phyloP scores from a whole-genome alignment of 1,140 invertebrate species.

The Cotesia glomerata region DNA sequence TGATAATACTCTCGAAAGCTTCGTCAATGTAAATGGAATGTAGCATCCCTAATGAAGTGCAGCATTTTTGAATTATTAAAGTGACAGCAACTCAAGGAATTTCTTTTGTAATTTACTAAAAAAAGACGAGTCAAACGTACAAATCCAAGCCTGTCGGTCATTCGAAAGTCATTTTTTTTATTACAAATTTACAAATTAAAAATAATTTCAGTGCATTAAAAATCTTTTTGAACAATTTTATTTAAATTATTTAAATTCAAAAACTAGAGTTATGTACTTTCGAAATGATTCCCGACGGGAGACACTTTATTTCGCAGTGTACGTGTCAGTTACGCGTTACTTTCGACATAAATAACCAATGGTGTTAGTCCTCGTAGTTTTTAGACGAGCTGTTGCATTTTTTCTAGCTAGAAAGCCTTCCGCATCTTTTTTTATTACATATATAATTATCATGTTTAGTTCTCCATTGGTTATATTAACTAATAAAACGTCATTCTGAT shows the following conservation, averaged over 20 bases:
- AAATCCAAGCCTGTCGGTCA: slow-evolving; percentile 20
- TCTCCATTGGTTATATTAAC: slow-evolving; percentile 54
- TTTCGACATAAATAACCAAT: slow-evolving; percentile 51
- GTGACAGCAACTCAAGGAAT: slow-evolving; percentile 20
- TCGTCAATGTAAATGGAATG: slow-evolving; percentile 64
- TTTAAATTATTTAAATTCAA: not conserved
- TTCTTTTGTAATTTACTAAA: slow-evolving; percentile 19
- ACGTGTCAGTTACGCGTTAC: slow-evolving; percentile 49
- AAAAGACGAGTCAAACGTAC: slow-evolving; percentile 20
- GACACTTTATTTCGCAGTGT: slow-evolving; percentile 33
- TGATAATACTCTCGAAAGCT: slow-evolving; percentile 59
- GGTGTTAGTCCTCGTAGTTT: slow-evolving; percentile 59
- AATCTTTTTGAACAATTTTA: too few species aligned
- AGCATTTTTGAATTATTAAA: slow-evolving; percentile 55
- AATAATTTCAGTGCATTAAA: not conserved
- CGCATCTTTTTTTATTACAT: slow-evolving; percentile 48
- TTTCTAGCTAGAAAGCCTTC: slow-evolving; percentile 59
- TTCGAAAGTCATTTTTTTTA: slow-evolving; percentile 19
- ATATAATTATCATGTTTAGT: slow-evolving; percentile 48
- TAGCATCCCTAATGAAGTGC: slow-evolving; percentile 60
- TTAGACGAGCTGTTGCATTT: slow-evolving; percentile 61
- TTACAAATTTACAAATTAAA: not conserved
- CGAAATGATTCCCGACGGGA: slow-evolving; percentile 18
- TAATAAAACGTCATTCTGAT: slow-evolving; percentile 35
- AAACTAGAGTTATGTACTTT: slow-evolving; percentile 11